Conservation (phyloP, 2,888 invertebrate species). For the Drosophila borborema region DNA sequence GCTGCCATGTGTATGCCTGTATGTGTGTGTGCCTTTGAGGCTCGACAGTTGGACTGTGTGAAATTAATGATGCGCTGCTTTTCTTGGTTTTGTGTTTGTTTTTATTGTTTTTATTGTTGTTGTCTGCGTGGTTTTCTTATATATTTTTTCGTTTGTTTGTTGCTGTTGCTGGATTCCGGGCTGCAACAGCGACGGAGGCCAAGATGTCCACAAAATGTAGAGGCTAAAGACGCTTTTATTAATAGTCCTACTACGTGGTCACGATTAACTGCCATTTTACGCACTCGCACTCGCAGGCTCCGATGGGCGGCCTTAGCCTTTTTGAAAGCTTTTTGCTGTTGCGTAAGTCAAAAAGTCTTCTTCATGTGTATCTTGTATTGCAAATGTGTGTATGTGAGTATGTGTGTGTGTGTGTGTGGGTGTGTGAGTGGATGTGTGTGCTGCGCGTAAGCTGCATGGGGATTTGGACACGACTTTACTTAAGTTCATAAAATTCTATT, state of each 20-base stretch:
- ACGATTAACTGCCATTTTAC: conserved; percentile 80
- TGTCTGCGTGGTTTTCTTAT: conserved; percentile 6
- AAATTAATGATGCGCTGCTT: conserved; percentile 78
- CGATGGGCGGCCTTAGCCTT: conserved; percentile 58
- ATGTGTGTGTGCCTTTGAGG: conserved; percentile 44
- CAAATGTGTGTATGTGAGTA: neutral
- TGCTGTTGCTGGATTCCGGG: conserved; percentile 10
- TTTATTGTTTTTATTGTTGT: conserved; percentile 32
- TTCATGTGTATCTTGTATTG: conserved; percentile 26
- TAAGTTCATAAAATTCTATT: conserved; percentile 80
- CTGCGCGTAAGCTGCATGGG: conserved; percentile 63
- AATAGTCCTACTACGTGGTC: conserved; percentile 78
- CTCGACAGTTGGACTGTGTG: conserved; percentile 80
- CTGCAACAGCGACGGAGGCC: conserved; percentile 44
- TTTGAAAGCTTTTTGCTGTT: conserved; percentile 80
- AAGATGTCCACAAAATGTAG: conserved; percentile 76
- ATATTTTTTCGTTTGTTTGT: conserved; percentile 9
- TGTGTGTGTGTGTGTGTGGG: conserved; percentile 23
- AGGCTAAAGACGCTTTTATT: conserved; percentile 78
- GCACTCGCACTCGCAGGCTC: conserved; percentile 62
- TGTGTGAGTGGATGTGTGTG: conserved; percentile 40
- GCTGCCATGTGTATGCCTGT: conserved; percentile 16
- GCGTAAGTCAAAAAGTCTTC: conserved; percentile 75
- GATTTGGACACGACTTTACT: conserved; percentile 80
- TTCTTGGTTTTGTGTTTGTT: conserved; percentile 50